Percentiles rank a stretch among this genome's conserved stretches.
phyloP scores from a whole-genome alignment of 2,888 invertebrate genomes.

The Ochropleura plecta region DNA sequence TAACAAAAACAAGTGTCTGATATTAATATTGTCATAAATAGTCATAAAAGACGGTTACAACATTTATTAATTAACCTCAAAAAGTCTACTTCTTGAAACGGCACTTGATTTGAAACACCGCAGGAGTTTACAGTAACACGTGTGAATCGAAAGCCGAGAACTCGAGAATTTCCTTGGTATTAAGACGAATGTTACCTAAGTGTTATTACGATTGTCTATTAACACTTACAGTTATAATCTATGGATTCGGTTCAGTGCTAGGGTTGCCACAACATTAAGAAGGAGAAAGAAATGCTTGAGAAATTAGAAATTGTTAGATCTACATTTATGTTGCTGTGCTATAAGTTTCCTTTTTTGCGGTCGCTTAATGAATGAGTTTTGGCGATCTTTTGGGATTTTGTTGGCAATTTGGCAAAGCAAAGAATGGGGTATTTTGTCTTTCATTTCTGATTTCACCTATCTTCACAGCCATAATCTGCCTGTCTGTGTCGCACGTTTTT shows the following conservation, averaged over 20 bases:
- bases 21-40: too few relatives aligned
- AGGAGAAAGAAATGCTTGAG: not conserved
- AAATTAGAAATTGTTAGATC: not conserved
- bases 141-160: constrained; percentile 55
- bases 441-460: not conserved
- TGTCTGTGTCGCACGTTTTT: not conserved
- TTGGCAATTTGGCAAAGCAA: not conserved
- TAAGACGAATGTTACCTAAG: constrained; percentile 48
- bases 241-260: constrained; percentile 54
- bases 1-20: too few relatives aligned
- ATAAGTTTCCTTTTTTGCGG: not conserved
- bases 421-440: not conserved
- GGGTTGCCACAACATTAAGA: constrained; percentile 25
- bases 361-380: not conserved
- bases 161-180: constrained; percentile 34
- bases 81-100: too few relatives aligned
- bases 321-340: not conserved
- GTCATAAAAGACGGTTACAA: too few relatives aligned
- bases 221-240: constrained; percentile 58
- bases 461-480: not conserved
- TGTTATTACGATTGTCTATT: constrained; percentile 58
- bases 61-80: too few relatives aligned
- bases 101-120: not conserved
- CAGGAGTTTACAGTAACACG: constrained; percentile 35
- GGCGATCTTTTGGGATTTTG: not conserved